Evolutionary conservation across 2,888 invertebrate species (phyloP), one percentile per base, ranked within the genome.

Genomic region (Pristionchus japonicus): DNA sequence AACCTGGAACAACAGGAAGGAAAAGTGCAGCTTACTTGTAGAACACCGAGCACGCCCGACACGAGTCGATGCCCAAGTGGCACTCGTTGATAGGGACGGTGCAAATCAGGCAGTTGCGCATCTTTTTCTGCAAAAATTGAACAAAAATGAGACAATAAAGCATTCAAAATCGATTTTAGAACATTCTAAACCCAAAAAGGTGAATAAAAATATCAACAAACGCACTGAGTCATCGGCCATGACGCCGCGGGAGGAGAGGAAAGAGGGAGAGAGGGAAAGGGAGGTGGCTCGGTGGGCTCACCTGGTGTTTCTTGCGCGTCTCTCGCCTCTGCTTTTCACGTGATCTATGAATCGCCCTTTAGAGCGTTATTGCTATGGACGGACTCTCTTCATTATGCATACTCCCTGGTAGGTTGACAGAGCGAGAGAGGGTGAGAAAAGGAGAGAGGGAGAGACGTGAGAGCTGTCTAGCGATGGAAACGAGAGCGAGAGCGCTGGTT

Each of bases 31-130:
- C 77, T 43, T 15, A 77, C 43, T 77, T 77, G 77, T 77, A 77
- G 23, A 77, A 77, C 40, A 77, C 77, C 27, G 77, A 43, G 43
- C 77, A 77, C n/a, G 77, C 77, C 20, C 77, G 40, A 6, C 77
- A 77, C 23, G 77, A 43, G 17, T 77, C 77, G 27, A 77, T 77
- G 43, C 77, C 77, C 77, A 77, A 43, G 43, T 77, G 77, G 20
- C 43, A 43, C 77, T 77, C 77, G n/a, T 23, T 77, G 43, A 77
- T 77, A 4, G 77, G 77, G 9, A 77, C 77, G 2, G 23, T 6
- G 13, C 77, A 77, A 1, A 77, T 77, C 3, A 77, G 34, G 43
- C 77, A 77, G 77, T 77, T 43, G 27, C 77, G 77, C 43, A 77
- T 47, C n/a, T 77, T 70, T 34, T 20, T 20, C 70, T 70, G 70